These are phyloP conservation scores for Thera obeliscata DNA, from an alignment of 2,888 invertebrate species.

Conservation along the genomic window DNA sequence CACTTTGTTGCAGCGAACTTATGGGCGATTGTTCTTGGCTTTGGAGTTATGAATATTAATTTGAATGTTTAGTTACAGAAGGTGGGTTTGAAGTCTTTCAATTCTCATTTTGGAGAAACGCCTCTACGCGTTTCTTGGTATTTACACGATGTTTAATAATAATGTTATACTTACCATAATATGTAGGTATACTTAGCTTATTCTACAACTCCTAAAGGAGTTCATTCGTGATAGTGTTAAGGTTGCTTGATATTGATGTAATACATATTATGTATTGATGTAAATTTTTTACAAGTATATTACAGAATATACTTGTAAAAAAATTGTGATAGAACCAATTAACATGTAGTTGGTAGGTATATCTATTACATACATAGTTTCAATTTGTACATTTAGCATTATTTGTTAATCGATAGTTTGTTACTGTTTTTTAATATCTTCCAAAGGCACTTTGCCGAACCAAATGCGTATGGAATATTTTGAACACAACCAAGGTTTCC, in stretches of 20 bases:
- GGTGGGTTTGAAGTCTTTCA: conserved; percentile 36
- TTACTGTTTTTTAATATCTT: not conserved
- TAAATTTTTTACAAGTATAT: no score
- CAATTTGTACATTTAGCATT: no score
- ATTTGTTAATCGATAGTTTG: no score
- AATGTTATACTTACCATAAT: not conserved
- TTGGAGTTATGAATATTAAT: conserved; percentile 35
- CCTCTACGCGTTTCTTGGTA: not conserved
- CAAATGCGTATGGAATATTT: conserved; percentile 12
- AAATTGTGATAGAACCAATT: no score
- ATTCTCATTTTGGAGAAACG: conserved; percentile 6
- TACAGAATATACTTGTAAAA: no score
- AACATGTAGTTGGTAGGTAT: no score
- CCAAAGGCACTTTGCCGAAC: not conserved
- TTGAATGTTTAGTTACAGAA: conserved; percentile 37
- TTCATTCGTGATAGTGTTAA: no score
- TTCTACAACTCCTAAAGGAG: no score
- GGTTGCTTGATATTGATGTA: no score
- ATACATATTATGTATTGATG: no score
- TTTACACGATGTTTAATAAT: not conserved
- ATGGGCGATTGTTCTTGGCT: conserved; percentile 39
- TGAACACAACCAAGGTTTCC: conserved; percentile 17
- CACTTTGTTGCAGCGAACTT: conserved; percentile 67
- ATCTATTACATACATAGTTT: no score
- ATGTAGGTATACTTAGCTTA: no score